These are phyloP conservation scores for Megaceryle alcyon DNA, from an alignment of 2,797 vertebrate genomes.

Conservation along the genomic window DNA sequence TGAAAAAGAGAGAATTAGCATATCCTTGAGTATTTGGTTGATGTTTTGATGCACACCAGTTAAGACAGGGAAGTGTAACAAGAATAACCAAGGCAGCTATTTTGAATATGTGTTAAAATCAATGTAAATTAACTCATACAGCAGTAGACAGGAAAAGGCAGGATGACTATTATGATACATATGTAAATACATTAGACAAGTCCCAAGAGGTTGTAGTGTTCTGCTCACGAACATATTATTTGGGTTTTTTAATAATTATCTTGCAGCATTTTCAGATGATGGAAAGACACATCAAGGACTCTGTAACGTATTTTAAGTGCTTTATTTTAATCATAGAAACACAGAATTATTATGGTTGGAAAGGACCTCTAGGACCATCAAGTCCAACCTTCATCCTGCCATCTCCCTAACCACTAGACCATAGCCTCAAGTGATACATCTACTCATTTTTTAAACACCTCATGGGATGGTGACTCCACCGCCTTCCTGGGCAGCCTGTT, in stretches of 20 bases:
- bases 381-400: too few species aligned
- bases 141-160: not conserved
- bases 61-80: not conserved
- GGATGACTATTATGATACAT: not conserved
- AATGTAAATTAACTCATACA: not conserved
- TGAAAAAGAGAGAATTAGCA: not conserved
- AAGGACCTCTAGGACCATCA: too few species aligned
- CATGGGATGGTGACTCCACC: too few species aligned
- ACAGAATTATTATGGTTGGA: too few species aligned
- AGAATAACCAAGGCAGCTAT: not conserved
- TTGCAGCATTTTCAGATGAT: not conserved
- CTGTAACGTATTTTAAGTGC: not conserved
- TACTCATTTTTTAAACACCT: too few species aligned
- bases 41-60: not conserved
- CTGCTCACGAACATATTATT: not conserved
- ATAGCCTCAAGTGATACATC: too few species aligned
- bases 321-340: not conserved
- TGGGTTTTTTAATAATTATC: not conserved
- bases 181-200: not conserved
- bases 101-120: conserved; percentile 20
- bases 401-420: too few species aligned
- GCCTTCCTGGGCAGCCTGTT: too few species aligned
- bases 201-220: not conserved
- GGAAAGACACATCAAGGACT: not conserved
- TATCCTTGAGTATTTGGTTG: not conserved